These are phyloP conservation scores for Neodiprion virginianus DNA, from an alignment of 1,140 invertebrate genomes.

Conservation along the genomic window DNA sequence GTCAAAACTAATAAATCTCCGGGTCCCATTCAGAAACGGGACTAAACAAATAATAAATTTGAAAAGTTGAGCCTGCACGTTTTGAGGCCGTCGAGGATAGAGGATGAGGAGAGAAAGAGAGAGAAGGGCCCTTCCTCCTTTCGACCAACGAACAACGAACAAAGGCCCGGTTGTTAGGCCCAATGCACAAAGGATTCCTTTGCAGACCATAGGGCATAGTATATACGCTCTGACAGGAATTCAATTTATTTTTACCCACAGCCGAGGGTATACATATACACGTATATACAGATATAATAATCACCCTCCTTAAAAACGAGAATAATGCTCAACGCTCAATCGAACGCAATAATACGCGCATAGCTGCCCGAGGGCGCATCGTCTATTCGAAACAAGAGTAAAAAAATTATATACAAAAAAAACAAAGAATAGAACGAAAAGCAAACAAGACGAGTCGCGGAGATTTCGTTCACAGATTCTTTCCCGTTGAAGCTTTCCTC, in stretches of 20 bases:
- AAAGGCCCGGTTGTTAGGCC: constrained; percentile 45
- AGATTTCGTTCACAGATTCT: no score
- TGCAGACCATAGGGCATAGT: background rate
- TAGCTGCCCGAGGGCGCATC: no score
- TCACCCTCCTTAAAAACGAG: no score
- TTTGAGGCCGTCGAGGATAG: constrained; percentile 11
- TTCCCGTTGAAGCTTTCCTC: background rate
- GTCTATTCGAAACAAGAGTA: no score
- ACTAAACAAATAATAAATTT: constrained; percentile 52
- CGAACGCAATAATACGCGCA: no score
- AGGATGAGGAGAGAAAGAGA: constrained; percentile 18
- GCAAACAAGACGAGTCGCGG: no score
- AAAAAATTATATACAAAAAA: no score
- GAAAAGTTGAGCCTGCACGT: background rate
- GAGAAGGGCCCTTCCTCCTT: background rate
- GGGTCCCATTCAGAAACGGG: constrained; percentile 17
- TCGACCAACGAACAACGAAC: constrained; percentile 30
- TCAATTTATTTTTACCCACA: background rate
- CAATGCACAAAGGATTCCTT: constrained; percentile 22
- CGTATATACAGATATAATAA: no score
- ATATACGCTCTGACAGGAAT: background rate
- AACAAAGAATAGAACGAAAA: no score
- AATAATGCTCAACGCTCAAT: no score
- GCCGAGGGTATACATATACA: background rate
- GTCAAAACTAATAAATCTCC: constrained; percentile 12